Evolutionary conservation across 2,797 vertebrate species (phyloP).

Genomic region (Poecilia picta): DNA sequence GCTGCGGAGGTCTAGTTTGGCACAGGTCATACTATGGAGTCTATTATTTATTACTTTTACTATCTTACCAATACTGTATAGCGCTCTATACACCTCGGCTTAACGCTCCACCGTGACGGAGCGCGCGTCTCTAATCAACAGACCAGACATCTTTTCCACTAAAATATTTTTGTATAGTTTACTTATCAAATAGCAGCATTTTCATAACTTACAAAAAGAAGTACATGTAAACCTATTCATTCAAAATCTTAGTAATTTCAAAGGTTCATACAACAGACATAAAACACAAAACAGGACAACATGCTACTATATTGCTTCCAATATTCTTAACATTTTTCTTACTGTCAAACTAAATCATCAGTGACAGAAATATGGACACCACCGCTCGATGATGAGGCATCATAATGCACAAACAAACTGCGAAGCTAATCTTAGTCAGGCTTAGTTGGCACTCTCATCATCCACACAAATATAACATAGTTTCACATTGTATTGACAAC

Average conservation of each 20-base stretch:
- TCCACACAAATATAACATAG: conserved; percentile 89
- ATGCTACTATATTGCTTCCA: conserved; percentile 91
- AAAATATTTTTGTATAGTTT: conserved; percentile 88
- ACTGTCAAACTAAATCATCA: conserved; percentile 86
- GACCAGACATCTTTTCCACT: conserved; percentile 87
- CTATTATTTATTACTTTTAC: conserved; percentile 82
- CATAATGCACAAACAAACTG: conserved; percentile 87
- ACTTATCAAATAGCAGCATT: conserved; percentile 91
- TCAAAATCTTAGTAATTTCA: conserved; percentile 88
- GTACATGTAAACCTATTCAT: conserved; percentile 91
- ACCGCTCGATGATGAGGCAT: conserved; percentile 84
- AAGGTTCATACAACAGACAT: conserved; percentile 88
- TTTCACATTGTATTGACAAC: conserved; percentile 88
- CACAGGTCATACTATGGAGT: conserved; percentile 84
- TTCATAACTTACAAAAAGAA: conserved; percentile 86
- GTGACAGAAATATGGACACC: conserved; percentile 88
- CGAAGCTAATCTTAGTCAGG: conserved; percentile 89
- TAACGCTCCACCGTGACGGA: conserved; percentile 78
- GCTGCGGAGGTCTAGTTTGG: conserved; percentile 85
- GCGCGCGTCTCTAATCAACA: conserved; percentile 83
- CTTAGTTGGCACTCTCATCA: conserved; percentile 87
- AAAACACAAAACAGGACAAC: conserved; percentile 89
- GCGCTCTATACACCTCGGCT: conserved; percentile 82
- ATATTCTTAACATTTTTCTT: conserved; percentile 88
- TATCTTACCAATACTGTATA: conserved; percentile 84